Conservation (phyloP, 1,140 invertebrate genomes). For the Papilio aristodemus region DNA sequence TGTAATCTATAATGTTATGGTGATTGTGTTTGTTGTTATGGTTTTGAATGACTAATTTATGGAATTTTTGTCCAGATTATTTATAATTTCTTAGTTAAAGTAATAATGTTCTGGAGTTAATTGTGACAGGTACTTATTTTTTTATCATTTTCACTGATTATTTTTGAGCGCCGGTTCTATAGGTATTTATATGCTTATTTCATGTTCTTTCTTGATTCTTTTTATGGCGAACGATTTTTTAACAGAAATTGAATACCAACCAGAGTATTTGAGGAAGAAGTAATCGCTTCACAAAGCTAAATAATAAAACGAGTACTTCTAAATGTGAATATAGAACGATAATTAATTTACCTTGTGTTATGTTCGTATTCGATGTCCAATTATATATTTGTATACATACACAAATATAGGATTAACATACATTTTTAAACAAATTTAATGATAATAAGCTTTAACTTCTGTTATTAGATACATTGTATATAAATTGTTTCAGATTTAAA, state of each 20-base stretch:
- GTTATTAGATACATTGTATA: background rate
- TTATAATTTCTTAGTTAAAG: background rate
- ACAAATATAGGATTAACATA: no score
- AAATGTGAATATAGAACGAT: background rate
- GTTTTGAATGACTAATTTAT: slow-evolving; percentile 31
- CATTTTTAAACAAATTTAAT: background rate
- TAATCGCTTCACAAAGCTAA: background rate
- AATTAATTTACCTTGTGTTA: background rate
- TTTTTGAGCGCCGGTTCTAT: slow-evolving; percentile 23
- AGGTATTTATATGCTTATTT: slow-evolving; percentile 20
- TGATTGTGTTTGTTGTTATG: slow-evolving; percentile 30
- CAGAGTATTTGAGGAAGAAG: background rate
- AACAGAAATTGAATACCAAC: background rate
- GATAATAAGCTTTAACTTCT: background rate
- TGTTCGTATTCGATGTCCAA: background rate
- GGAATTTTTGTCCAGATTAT: slow-evolving; percentile 16
- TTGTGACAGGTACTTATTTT: slow-evolving; percentile 15
- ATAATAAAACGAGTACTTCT: background rate
- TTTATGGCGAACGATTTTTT: slow-evolving; percentile 10
- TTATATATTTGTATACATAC: background rate
- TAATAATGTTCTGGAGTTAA: slow-evolving; percentile 14
- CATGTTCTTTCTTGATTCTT: slow-evolving; percentile 19
- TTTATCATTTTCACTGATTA: background rate
- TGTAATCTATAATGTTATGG: slow-evolving; percentile 19
- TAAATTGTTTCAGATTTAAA: slow-evolving; percentile 35